phyloP scores from a whole-genome alignment of 2,888 invertebrate genomes.

The Leptopterna dolabrata region DNA sequence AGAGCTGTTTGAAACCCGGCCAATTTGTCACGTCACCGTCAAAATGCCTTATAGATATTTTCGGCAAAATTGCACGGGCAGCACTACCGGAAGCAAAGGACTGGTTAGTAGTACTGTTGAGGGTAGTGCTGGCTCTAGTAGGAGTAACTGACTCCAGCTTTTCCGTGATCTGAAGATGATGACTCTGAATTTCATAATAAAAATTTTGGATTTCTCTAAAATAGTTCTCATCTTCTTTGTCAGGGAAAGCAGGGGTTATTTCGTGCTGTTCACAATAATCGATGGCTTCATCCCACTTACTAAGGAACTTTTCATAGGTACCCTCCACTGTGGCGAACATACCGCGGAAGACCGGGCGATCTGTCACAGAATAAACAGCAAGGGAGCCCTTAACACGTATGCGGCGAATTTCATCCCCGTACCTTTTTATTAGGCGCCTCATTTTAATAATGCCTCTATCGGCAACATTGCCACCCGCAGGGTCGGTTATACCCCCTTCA shows the following conservation, averaged over 20 bases:
- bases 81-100: neutral
- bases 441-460: neutral
- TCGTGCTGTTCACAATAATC: neutral
- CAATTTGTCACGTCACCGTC: neutral
- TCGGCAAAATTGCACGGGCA: neutral
- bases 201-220: neutral
- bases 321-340: conserved; percentile 16
- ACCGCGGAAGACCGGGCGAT: neutral
- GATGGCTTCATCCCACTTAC: neutral
- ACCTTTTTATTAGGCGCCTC: neutral
- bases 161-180: neutral
- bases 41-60: neutral
- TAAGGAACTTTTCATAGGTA: neutral
- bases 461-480: neutral
- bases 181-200: neutral
- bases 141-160: neutral
- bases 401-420: neutral
- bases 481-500: too few species aligned
- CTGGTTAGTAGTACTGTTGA: neutral
- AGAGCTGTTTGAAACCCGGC: conserved; percentile 18
- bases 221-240: neutral
- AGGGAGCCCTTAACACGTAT: neutral
- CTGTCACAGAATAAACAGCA: neutral
- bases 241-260: neutral
- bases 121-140: neutral